These are phyloP conservation scores for Tetragnatha montana DNA, from an alignment of 2,888 invertebrate genomes.

Conservation along the genomic window DNA sequence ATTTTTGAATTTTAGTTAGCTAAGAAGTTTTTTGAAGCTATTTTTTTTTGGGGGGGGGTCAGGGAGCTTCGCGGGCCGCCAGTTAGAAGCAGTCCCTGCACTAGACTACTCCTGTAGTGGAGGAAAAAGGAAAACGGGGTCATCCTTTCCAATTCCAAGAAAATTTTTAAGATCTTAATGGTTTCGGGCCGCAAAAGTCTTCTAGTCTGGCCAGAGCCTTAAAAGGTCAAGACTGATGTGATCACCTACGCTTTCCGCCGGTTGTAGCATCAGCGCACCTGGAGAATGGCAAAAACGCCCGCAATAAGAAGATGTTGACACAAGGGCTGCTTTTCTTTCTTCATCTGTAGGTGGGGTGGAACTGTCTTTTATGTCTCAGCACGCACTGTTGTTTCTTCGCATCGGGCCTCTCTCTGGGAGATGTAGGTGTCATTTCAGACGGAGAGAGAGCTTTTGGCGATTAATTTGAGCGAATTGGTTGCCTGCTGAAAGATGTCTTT, in stretches of 20 bases:
- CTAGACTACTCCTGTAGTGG: no score
- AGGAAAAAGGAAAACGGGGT: no score
- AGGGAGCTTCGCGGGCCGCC: no score
- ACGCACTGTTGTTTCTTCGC: constrained; percentile 27
- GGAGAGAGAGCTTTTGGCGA: not conserved
- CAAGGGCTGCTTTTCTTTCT: constrained; percentile 42
- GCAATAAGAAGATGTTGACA: constrained; percentile 45
- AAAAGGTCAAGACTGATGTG: constrained; percentile 48
- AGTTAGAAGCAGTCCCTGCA: no score
- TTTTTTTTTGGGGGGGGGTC: no score
- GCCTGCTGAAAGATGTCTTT: not conserved
- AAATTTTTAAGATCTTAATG: no score
- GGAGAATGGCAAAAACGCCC: constrained; percentile 40
- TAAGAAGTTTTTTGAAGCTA: no score
- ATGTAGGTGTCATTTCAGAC: constrained; percentile 24
- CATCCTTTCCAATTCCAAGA: no score
- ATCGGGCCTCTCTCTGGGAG: not conserved
- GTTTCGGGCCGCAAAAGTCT: no score
- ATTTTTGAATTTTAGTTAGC: no score
- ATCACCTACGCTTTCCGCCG: constrained; percentile 43
- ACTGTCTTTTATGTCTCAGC: constrained; percentile 20
- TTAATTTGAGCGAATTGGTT: not conserved
- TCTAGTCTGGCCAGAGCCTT: no score
- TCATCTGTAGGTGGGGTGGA: constrained; percentile 21
- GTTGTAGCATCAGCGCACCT: constrained; percentile 31